A percentile compares a stretch with the other conserved stretches of the same genome.
phyloP scores from a whole-genome alignment of 2,888 invertebrate genomes.

The Philhelius pedissequus region DNA sequence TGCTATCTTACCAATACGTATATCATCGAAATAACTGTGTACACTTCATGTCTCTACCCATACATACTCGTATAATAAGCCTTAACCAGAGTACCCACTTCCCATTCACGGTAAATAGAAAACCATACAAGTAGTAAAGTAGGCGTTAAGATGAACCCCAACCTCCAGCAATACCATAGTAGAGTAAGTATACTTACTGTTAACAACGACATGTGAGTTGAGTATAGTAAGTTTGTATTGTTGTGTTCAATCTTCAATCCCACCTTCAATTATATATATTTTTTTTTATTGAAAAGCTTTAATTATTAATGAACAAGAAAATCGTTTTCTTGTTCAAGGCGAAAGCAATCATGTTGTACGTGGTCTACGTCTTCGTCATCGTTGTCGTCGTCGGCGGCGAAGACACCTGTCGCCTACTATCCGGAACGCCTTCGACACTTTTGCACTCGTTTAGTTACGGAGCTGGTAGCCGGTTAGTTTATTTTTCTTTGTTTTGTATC shows the following conservation, averaged over 20 bases:
- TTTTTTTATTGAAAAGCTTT: background rate
- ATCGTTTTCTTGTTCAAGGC: conserved; percentile 14
- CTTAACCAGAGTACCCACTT: background rate
- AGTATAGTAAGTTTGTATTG: background rate
- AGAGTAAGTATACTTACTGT: background rate
- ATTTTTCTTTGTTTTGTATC: too few relatives aligned
- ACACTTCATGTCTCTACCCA: conserved; percentile 2
- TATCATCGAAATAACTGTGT: background rate
- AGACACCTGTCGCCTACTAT: conserved; percentile 14
- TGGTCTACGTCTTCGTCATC: background rate
- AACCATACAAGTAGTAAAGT: background rate
- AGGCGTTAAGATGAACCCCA: background rate
- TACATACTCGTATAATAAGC: background rate
- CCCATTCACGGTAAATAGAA: background rate
- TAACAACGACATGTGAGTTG: background rate
- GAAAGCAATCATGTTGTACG: background rate
- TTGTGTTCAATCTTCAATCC: background rate
- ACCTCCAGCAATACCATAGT: background rate
- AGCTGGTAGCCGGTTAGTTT: background rate
- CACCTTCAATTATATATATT: background rate
- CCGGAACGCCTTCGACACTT: background rate
- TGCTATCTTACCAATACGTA: background rate
- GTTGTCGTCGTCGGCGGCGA: background rate
- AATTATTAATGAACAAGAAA: conserved; percentile 26
- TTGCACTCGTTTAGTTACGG: background rate